Evolutionary conservation across 2,888 invertebrate genomes (phyloP).

Genomic region (Stenchaetothrips biformis): DNA sequence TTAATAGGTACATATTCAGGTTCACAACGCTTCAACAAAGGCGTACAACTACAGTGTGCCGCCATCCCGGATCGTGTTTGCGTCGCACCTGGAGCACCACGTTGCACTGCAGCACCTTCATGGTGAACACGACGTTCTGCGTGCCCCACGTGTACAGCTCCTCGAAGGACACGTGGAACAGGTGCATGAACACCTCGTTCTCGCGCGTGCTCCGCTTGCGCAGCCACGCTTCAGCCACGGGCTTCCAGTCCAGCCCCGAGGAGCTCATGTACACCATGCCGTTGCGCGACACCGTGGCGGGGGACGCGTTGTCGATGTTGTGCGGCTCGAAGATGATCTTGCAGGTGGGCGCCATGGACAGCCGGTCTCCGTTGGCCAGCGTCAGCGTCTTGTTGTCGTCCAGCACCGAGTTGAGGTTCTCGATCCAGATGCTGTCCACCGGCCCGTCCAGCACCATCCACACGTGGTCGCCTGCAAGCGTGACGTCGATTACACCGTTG

Average conservation of each 20-base stretch:
- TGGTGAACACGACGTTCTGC: conserved; percentile 75
- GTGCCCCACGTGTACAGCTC: conserved; percentile 74
- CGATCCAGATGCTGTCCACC: conserved; percentile 97
- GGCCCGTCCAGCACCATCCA: conserved; percentile 96
- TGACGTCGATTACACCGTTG: conserved; percentile 21
- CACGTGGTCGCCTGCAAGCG: conserved; percentile 65
- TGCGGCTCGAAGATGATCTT: conserved; percentile 97
- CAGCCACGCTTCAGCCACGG: conserved; percentile 82
- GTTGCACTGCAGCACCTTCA: conserved; percentile 87
- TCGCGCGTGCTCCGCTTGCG: conserved; percentile 57
- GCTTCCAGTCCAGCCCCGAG: conserved; percentile 88
- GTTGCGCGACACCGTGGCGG: conserved; percentile 91
- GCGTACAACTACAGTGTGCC: too few species aligned
- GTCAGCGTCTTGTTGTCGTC: conserved; percentile 96
- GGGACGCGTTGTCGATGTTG: conserved; percentile 96
- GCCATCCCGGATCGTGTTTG: background rate
- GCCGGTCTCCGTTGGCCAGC: conserved; percentile 88
- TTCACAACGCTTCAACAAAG: too few species aligned
- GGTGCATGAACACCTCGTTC: conserved; percentile 58
- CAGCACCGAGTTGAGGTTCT: conserved; percentile 92
- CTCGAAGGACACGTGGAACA: conserved; percentile 73
- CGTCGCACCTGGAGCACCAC: conserved; percentile 63
- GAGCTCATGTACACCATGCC: conserved; percentile 96
- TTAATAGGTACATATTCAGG: too few species aligned
- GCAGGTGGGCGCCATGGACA: conserved; percentile 89